Evolutionary conservation across 2,113 vertebrate genomes (phyloP).

Genomic region (Hippocampus abdominalis): DNA sequence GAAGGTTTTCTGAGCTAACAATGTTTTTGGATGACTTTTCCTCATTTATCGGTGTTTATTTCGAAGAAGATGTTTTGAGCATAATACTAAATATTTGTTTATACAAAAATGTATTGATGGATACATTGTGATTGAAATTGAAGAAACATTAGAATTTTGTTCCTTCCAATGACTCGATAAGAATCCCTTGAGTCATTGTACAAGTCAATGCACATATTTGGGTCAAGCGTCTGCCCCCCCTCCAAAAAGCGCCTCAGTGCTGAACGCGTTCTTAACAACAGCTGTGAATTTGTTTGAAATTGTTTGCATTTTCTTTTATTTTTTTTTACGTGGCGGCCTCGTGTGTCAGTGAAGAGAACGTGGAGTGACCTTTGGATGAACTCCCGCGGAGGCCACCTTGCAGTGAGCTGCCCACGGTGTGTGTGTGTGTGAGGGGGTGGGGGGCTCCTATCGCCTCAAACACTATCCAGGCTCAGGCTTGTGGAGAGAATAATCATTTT

Average conservation of each 20-base stretch:
- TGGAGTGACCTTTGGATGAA: constrained; percentile 23
- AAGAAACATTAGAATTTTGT: no score
- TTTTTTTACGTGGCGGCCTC: constrained; percentile 11
- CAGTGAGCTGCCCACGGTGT: constrained; percentile 23
- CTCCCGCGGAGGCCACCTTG: constrained; percentile 1
- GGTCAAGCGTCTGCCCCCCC: neutral
- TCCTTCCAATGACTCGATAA: neutral
- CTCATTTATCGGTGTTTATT: no score
- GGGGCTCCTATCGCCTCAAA: neutral
- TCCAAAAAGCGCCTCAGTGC: neutral
- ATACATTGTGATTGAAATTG: no score
- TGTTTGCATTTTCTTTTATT: constrained; percentile 24
- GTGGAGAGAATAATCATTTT: constrained; percentile 8
- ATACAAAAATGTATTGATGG: no score
- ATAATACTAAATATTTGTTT: no score
- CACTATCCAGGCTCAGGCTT: constrained; percentile 17
- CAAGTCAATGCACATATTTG: neutral
- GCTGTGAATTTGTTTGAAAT: neutral
- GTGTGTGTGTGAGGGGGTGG: no score
- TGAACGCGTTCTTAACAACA: no score
- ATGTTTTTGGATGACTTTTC: no score
- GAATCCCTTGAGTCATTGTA: neutral
- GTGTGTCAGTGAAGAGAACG: neutral
- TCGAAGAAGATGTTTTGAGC: no score
- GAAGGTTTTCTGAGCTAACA: neutral